A percentile compares a stretch with the other conserved stretches of the same genome.
Evolutionary conservation across 2,797 vertebrate genomes (phyloP).

Genomic region (Spinus olivaceus): DNA sequence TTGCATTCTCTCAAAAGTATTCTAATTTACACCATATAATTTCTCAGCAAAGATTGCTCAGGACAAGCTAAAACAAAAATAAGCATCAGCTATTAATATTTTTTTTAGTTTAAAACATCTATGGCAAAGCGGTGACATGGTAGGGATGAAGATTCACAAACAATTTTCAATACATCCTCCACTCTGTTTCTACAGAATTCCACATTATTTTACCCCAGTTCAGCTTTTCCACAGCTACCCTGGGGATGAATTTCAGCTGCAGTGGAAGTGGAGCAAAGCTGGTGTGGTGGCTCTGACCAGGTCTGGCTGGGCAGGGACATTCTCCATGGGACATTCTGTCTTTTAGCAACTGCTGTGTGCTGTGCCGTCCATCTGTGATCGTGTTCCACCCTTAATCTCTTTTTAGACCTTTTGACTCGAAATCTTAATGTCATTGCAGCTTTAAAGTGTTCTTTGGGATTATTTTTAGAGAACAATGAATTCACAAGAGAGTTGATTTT

Average conservation of each 20-base stretch:
- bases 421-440: not conserved
- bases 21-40: not conserved
- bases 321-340: accelerated
- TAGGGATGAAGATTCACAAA: not conserved
- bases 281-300: not conserved
- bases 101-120: not conserved
- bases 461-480: not conserved
- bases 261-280: not conserved
- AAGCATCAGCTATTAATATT: not conserved
- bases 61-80: not conserved
- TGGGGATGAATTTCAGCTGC: not conserved
- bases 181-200: not conserved
- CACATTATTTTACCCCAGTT: not conserved
- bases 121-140: not conserved
- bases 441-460: conserved; percentile 2
- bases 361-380: not conserved
- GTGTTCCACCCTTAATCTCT: not conserved
- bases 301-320: not conserved
- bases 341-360: not conserved
- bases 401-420: not conserved
- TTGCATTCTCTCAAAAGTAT: not conserved
- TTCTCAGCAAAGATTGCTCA: not conserved
- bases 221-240: not conserved
- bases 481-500: conserved; percentile 19
- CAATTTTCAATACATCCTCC: not conserved